A percentile compares a stretch with the other conserved stretches of the same genome.
Evolutionary conservation across 2,113 vertebrate species (phyloP).

Genomic region (Neolamprologus ventralis): DNA sequence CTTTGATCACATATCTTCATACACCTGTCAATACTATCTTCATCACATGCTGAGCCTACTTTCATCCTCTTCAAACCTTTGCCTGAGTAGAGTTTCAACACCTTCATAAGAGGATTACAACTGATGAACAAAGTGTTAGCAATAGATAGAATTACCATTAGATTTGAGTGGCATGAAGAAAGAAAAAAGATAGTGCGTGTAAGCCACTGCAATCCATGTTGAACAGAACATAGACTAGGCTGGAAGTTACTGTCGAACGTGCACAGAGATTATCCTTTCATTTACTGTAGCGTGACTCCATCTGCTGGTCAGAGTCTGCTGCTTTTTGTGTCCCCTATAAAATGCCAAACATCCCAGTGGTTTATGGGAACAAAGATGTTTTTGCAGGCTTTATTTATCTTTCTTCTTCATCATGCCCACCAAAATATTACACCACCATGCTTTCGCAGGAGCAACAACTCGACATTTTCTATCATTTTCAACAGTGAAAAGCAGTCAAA

Average conservation of each 20-base stretch:
- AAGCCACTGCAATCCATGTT: background rate
- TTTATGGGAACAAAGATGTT: background rate
- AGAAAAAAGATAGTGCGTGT: background rate
- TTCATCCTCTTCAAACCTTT: background rate
- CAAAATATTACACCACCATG: background rate
- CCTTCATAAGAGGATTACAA: background rate
- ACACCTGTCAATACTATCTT: background rate
- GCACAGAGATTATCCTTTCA: background rate
- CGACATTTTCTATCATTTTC: accelerated
- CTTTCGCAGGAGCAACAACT: background rate
- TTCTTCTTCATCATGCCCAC: background rate
- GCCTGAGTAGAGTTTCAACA: background rate
- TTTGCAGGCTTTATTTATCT: background rate
- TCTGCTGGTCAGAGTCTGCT: background rate
- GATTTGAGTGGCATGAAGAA: background rate
- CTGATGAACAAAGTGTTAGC: background rate
- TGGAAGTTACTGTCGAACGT: background rate
- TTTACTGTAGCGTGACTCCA: conserved; percentile 3
- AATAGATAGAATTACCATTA: too few relatives aligned
- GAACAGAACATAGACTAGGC: background rate
- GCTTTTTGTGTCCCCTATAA: background rate
- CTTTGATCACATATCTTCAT: background rate
- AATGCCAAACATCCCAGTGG: background rate
- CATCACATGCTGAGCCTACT: background rate
- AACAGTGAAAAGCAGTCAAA: background rate